Evolutionary conservation across 2,888 invertebrate genomes (phyloP), one percentile per base, ranked within the genome.

Genomic region (Alviniconcha strummeri): DNA sequence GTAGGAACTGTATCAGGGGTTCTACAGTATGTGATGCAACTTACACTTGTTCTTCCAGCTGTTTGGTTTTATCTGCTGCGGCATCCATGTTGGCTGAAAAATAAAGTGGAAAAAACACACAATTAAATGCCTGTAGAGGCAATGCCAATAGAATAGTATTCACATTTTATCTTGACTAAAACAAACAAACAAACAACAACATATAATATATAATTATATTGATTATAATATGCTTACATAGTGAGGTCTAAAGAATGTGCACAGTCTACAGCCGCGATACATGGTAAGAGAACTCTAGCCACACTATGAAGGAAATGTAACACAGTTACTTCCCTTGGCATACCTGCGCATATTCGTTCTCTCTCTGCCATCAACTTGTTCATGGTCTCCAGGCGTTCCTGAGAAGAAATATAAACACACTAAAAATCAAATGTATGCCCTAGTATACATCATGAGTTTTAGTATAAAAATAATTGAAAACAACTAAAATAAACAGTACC

Each of bases 301-400:
- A 15, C 7, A 55, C 19, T 55, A 52, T 13, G 52, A 52, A 17
- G 67, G 17, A 36, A 64, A 7, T 54, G 54, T 17, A 13, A 64
- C 36, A 8, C 4, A 54, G 17, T 71, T 56, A 5, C 19, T 81
- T 52, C 74, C 15, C 60, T 5, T 67, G 15, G 8, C 69, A n/a
- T 56, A 82, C 82, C 77, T 67, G 82, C 52, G n/a, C 19, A 19
- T 36, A 64, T 57, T 19, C 19, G 60, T 17, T 82, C 82, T 64
- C 77, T 82, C 36, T 77, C 82, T 19, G 60, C 82, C 82, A 82
- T 82, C 69, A 82, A 64, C 52, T 67, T 82, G 15, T 69, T 60
- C 82, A 82, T 82, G 36, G 82, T 54, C 19, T 67, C 82, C 15
- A 82, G 36, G 13, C 82, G 76, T 54, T 82, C 82, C 82, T 82